Percentiles rank a stretch among this genome's conserved stretches.
Conservation (phyloP, 2,797 vertebrate species). For the Molossus alvarezi region DNA sequence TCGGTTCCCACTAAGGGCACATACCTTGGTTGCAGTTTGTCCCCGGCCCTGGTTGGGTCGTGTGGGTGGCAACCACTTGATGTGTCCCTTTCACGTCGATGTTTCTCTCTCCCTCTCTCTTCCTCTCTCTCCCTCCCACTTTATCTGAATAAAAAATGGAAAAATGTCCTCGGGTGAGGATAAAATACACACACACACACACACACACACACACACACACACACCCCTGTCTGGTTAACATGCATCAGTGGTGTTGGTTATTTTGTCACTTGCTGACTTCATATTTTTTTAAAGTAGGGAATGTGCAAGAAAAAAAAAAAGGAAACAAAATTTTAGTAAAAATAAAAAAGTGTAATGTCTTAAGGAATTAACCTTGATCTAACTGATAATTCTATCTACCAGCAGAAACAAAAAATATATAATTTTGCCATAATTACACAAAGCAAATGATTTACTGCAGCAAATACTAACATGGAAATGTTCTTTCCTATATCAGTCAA, state of each 20-base stretch:
- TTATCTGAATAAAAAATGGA: no score
- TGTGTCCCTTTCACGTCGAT: no score
- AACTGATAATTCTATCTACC: not conserved
- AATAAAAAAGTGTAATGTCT: not conserved
- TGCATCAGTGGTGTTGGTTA: not conserved
- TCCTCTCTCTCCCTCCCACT: no score
- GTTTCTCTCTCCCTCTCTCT: no score
- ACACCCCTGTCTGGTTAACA: not conserved
- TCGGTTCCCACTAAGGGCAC: no score
- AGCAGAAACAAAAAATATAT: not conserved
- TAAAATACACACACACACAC: no score
- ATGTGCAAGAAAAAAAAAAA: not conserved
- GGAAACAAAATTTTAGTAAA: constrained; percentile 52
- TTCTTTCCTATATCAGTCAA: not conserved
- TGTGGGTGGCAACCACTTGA: no score
- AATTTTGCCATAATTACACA: constrained; percentile 25
- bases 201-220: no score
- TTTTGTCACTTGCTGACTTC: constrained; percentile 54
- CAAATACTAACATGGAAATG: constrained; percentile 7
- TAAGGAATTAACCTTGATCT: constrained; percentile 39
- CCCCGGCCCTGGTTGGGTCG: no score
- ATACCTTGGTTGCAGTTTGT: no score
- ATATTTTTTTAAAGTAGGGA: constrained; percentile 10
- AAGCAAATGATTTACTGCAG: not conserved
- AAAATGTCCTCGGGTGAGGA: no score